Conservation (phyloP, 2,113 vertebrate genomes). For the Cyphomyrus plagiostoma region DNA sequence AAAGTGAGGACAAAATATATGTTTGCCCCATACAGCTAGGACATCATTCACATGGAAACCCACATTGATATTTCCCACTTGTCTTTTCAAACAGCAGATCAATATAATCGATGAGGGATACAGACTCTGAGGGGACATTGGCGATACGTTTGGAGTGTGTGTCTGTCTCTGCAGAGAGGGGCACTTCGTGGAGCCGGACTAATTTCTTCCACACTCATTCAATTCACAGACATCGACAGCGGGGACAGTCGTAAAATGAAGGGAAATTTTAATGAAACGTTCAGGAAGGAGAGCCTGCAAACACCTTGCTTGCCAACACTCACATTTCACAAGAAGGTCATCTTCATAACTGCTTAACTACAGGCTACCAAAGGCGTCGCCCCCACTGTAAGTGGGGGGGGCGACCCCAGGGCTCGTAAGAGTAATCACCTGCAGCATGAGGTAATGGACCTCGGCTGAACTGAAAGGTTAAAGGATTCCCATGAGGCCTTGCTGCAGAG, state of each 20-base stretch:
- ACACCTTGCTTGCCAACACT: not conserved
- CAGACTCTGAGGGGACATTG: not conserved
- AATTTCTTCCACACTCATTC: conserved; percentile 20
- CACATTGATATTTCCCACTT: not conserved
- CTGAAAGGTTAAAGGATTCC: not conserved
- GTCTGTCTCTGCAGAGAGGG: not conserved
- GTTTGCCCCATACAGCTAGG: not conserved
- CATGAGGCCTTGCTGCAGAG: not conserved
- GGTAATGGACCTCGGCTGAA: not conserved
- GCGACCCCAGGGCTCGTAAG: not conserved
- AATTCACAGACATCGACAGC: not conserved
- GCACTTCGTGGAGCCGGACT: not conserved
- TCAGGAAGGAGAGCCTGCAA: not conserved
- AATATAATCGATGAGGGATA: not conserved
- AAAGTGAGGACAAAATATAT: not conserved
- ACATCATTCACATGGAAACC: not conserved
- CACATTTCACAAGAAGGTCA: not conserved
- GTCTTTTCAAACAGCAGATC: not conserved
- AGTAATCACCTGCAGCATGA: not conserved
- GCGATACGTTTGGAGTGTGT: not conserved
- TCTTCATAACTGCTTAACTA: not conserved
- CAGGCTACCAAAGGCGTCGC: not conserved
- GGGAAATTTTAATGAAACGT: not conserved
- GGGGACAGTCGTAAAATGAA: not conserved
- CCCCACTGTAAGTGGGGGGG: not conserved